Evolutionary conservation across 2,113 vertebrate genomes (phyloP).

Genomic region (Myrmecobius fasciatus): DNA sequence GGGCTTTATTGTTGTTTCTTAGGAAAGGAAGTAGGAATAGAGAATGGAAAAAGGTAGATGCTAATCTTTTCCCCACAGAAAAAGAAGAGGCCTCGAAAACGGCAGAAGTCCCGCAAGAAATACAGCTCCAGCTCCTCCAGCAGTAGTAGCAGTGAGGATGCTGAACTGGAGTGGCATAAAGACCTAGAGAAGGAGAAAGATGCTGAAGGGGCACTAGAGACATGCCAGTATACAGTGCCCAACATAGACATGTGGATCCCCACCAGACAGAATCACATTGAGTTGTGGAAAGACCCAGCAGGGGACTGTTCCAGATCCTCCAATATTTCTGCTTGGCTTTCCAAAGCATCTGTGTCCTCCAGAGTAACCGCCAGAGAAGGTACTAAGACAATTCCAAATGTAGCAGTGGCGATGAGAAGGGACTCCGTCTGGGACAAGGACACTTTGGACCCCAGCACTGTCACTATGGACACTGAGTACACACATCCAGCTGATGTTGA

Average conservation of each 20-base stretch:
- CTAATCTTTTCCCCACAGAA: slow-evolving; percentile 4
- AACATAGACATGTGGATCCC: slow-evolving; percentile 89
- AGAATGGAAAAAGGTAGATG: neutral
- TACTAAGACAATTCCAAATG: neutral
- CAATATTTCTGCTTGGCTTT: neutral
- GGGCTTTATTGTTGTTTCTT: neutral
- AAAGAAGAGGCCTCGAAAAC: neutral
- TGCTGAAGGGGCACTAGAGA: neutral
- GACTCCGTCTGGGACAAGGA: fast-evolving
- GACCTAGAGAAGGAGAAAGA: slow-evolving; percentile 37
- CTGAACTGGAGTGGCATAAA: slow-evolving; percentile 67
- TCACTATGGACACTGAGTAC: neutral
- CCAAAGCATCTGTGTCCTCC: fast-evolving
- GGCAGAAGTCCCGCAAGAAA: neutral
- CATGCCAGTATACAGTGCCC: slow-evolving; percentile 59
- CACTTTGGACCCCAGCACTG: fast-evolving
- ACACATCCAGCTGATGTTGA: fast-evolving
- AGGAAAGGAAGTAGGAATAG: neutral
- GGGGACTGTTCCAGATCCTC: neutral
- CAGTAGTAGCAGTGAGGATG: slow-evolving; percentile 68
- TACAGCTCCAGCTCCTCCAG: slow-evolving; percentile 48
- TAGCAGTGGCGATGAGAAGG: neutral
- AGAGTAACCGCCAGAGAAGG: fast-evolving
- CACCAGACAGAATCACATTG: fast-evolving
- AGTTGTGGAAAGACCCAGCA: fast-evolving